Percentiles rank a stretch among this genome's conserved stretches.
Conservation (phyloP, 1,140 invertebrate genomes). For the Drosophila seguyi region DNA sequence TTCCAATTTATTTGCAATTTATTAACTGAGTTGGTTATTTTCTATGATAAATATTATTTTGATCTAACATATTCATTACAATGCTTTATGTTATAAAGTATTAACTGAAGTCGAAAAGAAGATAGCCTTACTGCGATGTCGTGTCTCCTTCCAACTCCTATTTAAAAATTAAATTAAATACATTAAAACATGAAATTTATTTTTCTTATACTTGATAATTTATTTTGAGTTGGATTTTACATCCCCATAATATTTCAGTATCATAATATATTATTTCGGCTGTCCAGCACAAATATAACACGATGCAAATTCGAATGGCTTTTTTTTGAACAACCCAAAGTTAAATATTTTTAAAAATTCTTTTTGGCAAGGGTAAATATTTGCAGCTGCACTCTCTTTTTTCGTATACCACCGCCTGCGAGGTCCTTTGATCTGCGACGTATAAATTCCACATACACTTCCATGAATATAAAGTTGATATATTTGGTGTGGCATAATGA, state of each 20-base stretch:
- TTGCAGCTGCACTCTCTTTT: background rate
- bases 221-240: no score
- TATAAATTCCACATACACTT: slow-evolving; percentile 13
- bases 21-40: background rate
- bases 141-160: no score
- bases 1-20: background rate
- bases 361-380: slow-evolving; percentile 2
- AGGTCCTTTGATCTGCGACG: slow-evolving; percentile 3
- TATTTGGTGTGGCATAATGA: slow-evolving; percentile 51
- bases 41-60: background rate
- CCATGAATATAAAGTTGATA: slow-evolving; percentile 57
- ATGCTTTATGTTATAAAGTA: background rate
- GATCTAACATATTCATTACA: background rate
- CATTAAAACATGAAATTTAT: no score
- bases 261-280: background rate
- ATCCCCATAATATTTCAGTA: background rate
- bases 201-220: no score
- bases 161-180: no score
- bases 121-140: no score
- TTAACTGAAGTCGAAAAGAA: background rate
- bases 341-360: slow-evolving; percentile 2
- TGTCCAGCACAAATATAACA: background rate
- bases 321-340: background rate
- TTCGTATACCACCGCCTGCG: background rate
- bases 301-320: background rate